Evolutionary conservation across 2,888 invertebrate genomes (phyloP), one percentile per base, ranked within the genome.

Genomic region (Drosophila monieri): DNA sequence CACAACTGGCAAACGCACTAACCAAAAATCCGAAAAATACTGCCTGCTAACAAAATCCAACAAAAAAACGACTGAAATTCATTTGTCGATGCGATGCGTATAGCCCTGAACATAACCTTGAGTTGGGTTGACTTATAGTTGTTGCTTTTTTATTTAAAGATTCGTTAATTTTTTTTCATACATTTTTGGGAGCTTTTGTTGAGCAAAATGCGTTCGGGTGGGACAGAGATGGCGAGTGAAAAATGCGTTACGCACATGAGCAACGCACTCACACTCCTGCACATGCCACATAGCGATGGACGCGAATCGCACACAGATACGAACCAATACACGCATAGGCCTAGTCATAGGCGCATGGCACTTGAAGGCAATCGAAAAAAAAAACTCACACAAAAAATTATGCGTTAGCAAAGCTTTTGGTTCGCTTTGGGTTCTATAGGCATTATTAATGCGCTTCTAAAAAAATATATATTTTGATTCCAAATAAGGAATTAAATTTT

Each of bases 31-130:
- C 51, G 71, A 15, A 65, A 64, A 61, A 43, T 10, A 21, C 18
- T 15, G 18, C 14, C 15, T 15, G 39, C 14, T 39, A 21, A 41
- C 9, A 18, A 41, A 39, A 15, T 8, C 6, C 18, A 18, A 41
- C 9, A 43, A 52, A 57, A 35, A 35, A 56, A 21, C 55, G 53
- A 52, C 46, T 56, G 44, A 47, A 58, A 54, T 49, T 60, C 69
- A 54, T 55, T 78, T 80, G 80, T 73, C 80, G 76, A 80, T 77
- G 85, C 78, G 86, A 76, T 87, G 88, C 83, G 89, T 85, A 69
- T 76, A 85, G 88, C 89, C 89, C 80, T 90, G 89, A 89, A 89
- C 90, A 85, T 89, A 89, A 89, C 90, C 90, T 90, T 89, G 90
- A 89, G 87, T 71, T 35, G 78, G 78, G 85, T 69, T 59, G 52